Evolutionary conservation across 1,140 invertebrate species (phyloP), one percentile per base, ranked within the genome.

Genomic region (Globodera rostochiensis): DNA sequence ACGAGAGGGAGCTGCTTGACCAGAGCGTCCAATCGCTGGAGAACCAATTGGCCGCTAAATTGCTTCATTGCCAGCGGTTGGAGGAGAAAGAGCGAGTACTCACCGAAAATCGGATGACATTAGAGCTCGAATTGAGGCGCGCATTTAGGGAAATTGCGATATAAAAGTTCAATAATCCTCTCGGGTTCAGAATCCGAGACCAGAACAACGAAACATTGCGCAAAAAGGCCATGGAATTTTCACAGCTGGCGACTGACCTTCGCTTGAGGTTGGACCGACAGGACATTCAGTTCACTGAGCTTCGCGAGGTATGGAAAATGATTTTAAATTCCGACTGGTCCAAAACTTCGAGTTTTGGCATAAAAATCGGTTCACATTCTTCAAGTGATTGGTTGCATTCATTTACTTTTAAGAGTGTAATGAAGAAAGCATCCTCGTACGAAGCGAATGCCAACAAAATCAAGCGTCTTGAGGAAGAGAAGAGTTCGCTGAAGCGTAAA

Each of bases 161-260:
- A 47, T 64, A 83, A 45, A 25, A 46, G 66, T 13, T 13, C 6
- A 25, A 19, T 11, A 60, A 77, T 5, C 57, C 15, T 21, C 7
- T n/a, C 3, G 49, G 74, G 70, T 76, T 75, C n/a, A 93, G 94
- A 82, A 90, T 96, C 70, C 91, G 95, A 25, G 95, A 96, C 88
- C 95, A 97, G 90, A 94, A 95, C 2, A 95, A 97, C 94, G 97
- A 99, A 90, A 95, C 96, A 93, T 95, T 98, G 91, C 98, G 98
- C 90, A 92, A 97, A 13, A 98, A 98, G 92, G 96, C 96, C 5
- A 96, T 96, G 79, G 95, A 97, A 90, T 89, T 88, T 82, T 95
- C 96, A 3, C 97, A 99, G 90, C 96, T 95, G 67, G 96, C 96
- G 3, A 96, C 95, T 2, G 97, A 99, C 92, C 92, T 98, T 3